These are phyloP conservation scores for Oxytorus armatus DNA, from an alignment of 2,888 invertebrate species.

Conservation along the genomic window DNA sequence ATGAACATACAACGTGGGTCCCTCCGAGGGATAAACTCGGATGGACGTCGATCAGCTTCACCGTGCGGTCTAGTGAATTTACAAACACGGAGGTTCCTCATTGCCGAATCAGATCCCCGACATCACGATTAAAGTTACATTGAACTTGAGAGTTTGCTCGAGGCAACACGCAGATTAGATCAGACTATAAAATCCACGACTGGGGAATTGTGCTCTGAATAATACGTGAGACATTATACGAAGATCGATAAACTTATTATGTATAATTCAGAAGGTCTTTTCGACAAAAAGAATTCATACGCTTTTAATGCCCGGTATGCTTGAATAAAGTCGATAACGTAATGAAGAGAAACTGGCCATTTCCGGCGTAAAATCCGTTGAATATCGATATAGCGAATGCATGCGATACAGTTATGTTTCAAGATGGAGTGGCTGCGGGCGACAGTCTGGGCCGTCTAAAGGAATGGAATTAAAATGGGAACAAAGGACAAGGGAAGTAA, in stretches of 20 bases:
- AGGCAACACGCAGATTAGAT: background rate
- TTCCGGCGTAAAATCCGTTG: too few species aligned
- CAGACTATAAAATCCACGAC: background rate
- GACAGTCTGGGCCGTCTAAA: too few species aligned
- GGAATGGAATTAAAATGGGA: too few species aligned
- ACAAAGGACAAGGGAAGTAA: too few species aligned
- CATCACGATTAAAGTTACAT: background rate
- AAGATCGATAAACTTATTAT: background rate
- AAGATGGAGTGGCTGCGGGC: too few species aligned
- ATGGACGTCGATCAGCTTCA: background rate
- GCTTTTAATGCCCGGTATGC: too few species aligned
- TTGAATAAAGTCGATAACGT: too few species aligned
- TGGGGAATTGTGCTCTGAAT: background rate
- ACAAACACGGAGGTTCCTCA: background rate
- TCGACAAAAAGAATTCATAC: too few species aligned
- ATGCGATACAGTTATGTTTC: too few species aligned
- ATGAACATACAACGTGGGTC: background rate
- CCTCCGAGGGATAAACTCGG: background rate
- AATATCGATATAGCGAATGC: too few species aligned
- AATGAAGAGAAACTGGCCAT: too few species aligned
- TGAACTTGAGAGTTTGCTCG: slow-evolving; percentile 9
- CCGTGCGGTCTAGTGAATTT: background rate
- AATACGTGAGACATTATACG: background rate
- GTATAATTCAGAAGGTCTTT: too few species aligned
- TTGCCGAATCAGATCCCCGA: background rate